Base-by-base conservation (phyloP, 1,140 invertebrate genomes). In the Ceratina calcarata region DNA sequence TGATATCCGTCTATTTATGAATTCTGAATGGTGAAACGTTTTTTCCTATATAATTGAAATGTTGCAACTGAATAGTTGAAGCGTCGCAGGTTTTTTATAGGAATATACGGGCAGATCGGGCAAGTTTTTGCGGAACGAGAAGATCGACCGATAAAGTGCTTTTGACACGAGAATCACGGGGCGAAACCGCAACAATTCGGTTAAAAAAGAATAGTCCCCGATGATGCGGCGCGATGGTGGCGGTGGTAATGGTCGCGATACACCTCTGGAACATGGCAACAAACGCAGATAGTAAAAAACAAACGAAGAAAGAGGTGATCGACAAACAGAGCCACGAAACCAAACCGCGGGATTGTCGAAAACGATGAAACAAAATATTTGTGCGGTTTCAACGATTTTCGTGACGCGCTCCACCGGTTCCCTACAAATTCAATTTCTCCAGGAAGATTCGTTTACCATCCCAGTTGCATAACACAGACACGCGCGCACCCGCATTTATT, bases 351-450 rank as follows among this genome's bases (percentile, higher is more conserved):
- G 65, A 78, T 77, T 74, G 74, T 64, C 27, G 15, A 64, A 22
- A 77, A 57, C 74, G 74, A 78, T 22, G 74, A 81, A 81, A 78
- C 79, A 78, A 77, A 81, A 81, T 79, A 79, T 79, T 79, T 79
- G 78, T 73, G 78, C 45, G 70, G 70, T 79, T 79, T 73, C 78
- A 61, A 79, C 78, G 78, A 73, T 76, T 86, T 86, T 67, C 84
- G 80, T 80, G 84, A 86, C 84, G 80, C 83, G 83, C 84, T 65
- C 64, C 80, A 57, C 71, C 70, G 37, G 68, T 65, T 80, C 62
- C 64, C 75, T 73, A 69, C 84, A 86, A 86, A 86, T 86, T 86
- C 62, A 86, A 86, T 86, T 86, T 86, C 84, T 80, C 80, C 51
- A 67, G 75, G 62, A 78, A 72, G 75, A 78, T 78, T 78, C 66